phyloP scores from a whole-genome alignment of 2,113 vertebrate species.

The rat (Rattus norvegicus) region GRCr8 NC_086020.1:56249501-56250000 shows the following conservation, averaged over 20 bases:
- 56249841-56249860: neutral
- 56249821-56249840: neutral
- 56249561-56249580: neutral
- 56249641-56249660: neutral
- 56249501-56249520: neutral
- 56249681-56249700: neutral
- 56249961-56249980: neutral
- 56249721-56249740: neutral
- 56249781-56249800: neutral
- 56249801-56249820: neutral
- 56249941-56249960: neutral
- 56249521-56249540: neutral
- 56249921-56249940: neutral
- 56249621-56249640: neutral
- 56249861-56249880: neutral
- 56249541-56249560: neutral
- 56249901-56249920: neutral
- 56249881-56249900: neutral
- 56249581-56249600: neutral
- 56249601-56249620: neutral
- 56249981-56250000: conserved; percentile 22
- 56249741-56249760: neutral
- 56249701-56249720: neutral
- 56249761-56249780: neutral
- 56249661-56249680: neutral